Conservation (phyloP, 2,797 vertebrate species). For the Potorous gilbertii region DNA sequence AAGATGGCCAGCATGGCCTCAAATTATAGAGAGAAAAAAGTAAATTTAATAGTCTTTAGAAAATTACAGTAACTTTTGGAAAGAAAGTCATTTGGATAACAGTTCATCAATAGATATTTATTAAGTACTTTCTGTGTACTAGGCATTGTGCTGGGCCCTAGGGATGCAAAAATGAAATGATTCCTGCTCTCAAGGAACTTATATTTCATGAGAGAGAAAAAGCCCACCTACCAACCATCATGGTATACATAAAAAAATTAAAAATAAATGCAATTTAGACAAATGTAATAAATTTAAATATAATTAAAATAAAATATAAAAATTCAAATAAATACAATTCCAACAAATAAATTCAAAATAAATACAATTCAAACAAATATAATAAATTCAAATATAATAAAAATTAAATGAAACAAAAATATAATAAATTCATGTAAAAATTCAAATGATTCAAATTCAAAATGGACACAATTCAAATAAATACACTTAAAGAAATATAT, state of each 20-base stretch:
- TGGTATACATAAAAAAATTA: not conserved
- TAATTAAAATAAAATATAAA: too few species aligned
- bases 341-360: not conserved
- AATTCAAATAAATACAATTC: not conserved
- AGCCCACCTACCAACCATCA: not conserved
- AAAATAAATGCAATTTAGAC: not conserved
- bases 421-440: not conserved
- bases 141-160: not conserved
- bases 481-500: not conserved
- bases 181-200: not conserved
- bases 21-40: not conserved
- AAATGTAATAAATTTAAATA: too few species aligned
- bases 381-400: not conserved
- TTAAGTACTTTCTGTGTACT: not conserved
- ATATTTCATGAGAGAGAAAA: not conserved
- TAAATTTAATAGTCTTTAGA: not conserved
- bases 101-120: not conserved
- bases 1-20: not conserved
- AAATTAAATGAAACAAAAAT: not conserved
- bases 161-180: not conserved
- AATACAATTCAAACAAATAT: not conserved
- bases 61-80: not conserved
- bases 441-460: not conserved
- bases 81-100: not conserved
- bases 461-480: not conserved